Conservation (phyloP, 2,888 invertebrate genomes). For the Cotesia congregata region DNA sequence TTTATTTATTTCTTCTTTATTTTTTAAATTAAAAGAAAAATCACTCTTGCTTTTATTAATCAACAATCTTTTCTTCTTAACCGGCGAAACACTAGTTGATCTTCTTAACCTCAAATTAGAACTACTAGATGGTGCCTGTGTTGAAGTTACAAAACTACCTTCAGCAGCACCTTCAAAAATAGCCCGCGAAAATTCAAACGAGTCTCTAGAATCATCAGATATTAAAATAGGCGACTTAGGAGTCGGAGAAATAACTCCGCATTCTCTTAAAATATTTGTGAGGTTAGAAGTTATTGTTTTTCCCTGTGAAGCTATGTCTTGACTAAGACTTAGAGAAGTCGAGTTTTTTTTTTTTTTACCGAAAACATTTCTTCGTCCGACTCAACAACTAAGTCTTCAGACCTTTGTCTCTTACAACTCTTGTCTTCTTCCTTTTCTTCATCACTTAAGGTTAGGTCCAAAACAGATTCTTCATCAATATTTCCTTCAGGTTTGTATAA, state of each 20-base stretch:
- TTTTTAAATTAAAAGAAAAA: no score
- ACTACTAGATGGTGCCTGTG: background rate
- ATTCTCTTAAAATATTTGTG: slow-evolving; percentile 24
- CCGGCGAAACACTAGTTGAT: background rate
- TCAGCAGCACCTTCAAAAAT: slow-evolving; percentile 18
- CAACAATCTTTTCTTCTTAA: background rate
- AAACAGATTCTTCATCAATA: slow-evolving; percentile 5
- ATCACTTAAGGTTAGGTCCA: slow-evolving; percentile 29
- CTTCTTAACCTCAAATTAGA: background rate
- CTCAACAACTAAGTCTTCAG: background rate
- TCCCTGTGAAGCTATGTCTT: background rate
- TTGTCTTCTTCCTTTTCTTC: background rate
- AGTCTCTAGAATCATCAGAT: slow-evolving; percentile 25
- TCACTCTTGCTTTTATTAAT: slow-evolving; percentile 28
- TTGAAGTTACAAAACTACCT: background rate
- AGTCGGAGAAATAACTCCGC: slow-evolving; percentile 6
- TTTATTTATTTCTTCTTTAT: background rate
- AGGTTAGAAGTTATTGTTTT: slow-evolving; percentile 11
- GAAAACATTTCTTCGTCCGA: background rate
- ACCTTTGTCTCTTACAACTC: background rate
- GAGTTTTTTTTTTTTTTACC: background rate
- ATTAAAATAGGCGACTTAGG: slow-evolving; percentile 45
- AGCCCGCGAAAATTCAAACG: background rate
- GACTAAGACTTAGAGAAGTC: background rate
- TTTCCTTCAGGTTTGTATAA: slow-evolving; percentile 8